Evolutionary conservation across 2,113 vertebrate genomes (phyloP).

Genomic region (Neotoma lepida): DNA sequence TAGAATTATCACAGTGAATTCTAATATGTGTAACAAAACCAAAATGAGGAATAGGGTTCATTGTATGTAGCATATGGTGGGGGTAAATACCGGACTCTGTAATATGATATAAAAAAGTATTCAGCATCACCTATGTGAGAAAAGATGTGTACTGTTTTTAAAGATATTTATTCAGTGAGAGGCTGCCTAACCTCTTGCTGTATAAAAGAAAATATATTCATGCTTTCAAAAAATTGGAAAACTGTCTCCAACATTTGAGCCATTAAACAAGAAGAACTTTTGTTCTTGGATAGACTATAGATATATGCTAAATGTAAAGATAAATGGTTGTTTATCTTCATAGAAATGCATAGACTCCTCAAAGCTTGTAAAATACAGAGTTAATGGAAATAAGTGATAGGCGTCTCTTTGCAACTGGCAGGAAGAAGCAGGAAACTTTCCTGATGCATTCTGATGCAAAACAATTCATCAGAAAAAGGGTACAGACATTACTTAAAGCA

Average conservation of each 20-base stretch:
- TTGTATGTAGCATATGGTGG: neutral
- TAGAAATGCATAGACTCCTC: conserved; percentile 7
- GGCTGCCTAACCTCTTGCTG: neutral
- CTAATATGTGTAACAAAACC: neutral
- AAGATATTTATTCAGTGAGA: neutral
- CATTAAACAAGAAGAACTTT: neutral
- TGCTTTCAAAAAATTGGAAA: neutral
- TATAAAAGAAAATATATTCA: neutral
- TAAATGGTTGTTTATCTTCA: conserved; percentile 25
- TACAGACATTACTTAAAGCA: neutral
- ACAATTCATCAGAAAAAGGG: neutral
- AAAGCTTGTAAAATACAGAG: conserved; percentile 4
- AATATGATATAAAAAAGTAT: neutral
- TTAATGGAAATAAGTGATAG: conserved; percentile 45
- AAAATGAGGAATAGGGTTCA: neutral
- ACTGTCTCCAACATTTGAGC: neutral
- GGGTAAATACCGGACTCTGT: neutral
- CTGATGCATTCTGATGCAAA: neutral
- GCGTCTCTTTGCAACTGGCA: neutral
- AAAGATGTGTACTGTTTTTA: neutral
- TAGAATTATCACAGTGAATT: neutral
- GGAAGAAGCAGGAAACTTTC: conserved; percentile 20
- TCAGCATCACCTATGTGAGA: neutral
- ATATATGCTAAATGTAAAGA: conserved; percentile 28
- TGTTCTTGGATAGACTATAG: neutral